Evolutionary conservation across 2,113 vertebrate species (phyloP), one percentile per base, ranked within the genome.

Genomic region (Turdus rufiventris): DNA sequence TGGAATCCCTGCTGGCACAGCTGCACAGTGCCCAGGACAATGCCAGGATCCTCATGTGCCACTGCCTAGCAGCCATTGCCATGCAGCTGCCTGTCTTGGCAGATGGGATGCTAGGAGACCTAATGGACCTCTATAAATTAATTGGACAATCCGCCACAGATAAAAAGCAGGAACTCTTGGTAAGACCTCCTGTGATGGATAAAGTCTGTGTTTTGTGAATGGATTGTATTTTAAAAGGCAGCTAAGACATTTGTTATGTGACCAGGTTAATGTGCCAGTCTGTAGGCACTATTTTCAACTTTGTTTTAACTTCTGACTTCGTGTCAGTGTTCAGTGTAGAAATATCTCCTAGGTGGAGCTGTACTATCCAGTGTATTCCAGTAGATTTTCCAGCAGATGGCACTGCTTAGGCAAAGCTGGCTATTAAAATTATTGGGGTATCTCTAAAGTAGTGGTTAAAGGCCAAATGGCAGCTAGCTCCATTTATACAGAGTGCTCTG

Each of bases 91-190:
- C 99, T 0, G 99, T 99, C 68, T 66, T 99, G 88, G 99, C 98
- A 5, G 99, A 99, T 31, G 98, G 99, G 10, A 99, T 99, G 98
- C 98, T 99, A 36, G 99, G 98, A 66, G 99, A 99, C 95, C 97
- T 99, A 8, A 97, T 99, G 96, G 99, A 99, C 62, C 98, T 99
- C 57, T 99, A 99, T 95, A 98, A 98, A 91, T 98, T 99, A 72
- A 99, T 98, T 56, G 98, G 98, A 72, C 97, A 91, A 42, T 98
- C 98, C 18, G 96, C 98, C 68, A 98, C 98, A 1, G 98, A 99
- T 96, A 99, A 99, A 94, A 99, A 99, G 75, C 99, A 99, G 77
- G 99, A 99, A 79, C 99, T 99, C 85, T 97, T 99, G 98, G 99
- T 99, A 96, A 98, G 98, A 63, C 71, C 4, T 70, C 56, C 23